These are phyloP conservation scores for Doryteuthis pealeii DNA, from an alignment of 1,140 invertebrate genomes.

Conservation along the genomic window DNA sequence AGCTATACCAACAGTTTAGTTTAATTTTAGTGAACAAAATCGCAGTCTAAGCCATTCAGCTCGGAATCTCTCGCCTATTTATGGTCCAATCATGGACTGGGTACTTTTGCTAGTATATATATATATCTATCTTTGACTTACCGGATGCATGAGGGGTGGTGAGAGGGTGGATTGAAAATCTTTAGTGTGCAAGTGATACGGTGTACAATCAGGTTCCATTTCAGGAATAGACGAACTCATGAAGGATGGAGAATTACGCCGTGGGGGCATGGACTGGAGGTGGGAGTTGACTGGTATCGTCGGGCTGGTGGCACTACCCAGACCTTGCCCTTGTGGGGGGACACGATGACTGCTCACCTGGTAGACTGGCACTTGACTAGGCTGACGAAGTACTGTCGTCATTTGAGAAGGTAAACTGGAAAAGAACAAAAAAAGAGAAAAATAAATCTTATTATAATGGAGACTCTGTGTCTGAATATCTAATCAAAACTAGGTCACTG, in stretches of 20 bases:
- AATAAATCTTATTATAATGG: too few species aligned
- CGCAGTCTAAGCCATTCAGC: too few species aligned
- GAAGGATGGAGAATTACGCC: constrained; percentile 15
- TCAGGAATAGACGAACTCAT: constrained; percentile 20
- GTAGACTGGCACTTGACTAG: constrained; percentile 53
- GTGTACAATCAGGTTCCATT: constrained; percentile 20
- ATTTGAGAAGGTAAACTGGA: background rate
- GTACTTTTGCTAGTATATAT: too few species aligned
- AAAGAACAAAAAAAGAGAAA: background rate
- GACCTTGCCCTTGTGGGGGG: constrained; percentile 11
- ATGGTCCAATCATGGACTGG: too few species aligned
- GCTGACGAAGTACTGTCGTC: constrained; percentile 50
- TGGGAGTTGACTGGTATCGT: background rate
- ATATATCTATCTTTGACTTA: too few species aligned
- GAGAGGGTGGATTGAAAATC: constrained; percentile 32
- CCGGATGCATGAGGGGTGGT: constrained; percentile 48
- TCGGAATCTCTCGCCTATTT: too few species aligned
- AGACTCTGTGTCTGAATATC: too few species aligned
- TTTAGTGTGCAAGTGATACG: constrained; percentile 21
- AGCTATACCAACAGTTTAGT: too few species aligned
- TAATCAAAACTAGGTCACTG: too few species aligned
- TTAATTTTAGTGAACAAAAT: too few species aligned
- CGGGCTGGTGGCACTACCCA: background rate
- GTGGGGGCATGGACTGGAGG: background rate
- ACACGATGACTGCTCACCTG: constrained; percentile 46